Percentiles rank a stretch among this genome's conserved stretches.
phyloP scores from a whole-genome alignment of 2,888 invertebrate species.

The Lymantria monacha region DNA sequence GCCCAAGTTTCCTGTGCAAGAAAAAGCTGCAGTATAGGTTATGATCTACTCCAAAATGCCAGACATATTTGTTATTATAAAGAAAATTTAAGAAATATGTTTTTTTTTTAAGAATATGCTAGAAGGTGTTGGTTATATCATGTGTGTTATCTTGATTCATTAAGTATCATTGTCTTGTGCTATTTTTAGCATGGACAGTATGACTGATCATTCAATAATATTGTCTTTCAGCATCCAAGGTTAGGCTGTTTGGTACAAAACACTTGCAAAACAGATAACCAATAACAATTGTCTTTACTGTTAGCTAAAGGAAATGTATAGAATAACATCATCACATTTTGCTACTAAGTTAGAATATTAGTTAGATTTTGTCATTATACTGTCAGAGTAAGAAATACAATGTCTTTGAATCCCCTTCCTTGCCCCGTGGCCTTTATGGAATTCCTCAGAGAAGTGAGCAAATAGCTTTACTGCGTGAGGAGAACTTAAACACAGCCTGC shows the following conservation, averaged over 20 bases:
- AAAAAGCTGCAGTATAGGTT: slow-evolving; percentile 18
- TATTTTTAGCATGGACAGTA: slow-evolving; percentile 9
- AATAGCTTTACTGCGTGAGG: no score
- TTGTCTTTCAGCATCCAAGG: slow-evolving; percentile 10
- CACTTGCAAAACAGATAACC: no score
- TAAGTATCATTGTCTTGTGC: slow-evolving; percentile 11
- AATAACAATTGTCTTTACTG: no score
- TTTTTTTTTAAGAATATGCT: background rate
- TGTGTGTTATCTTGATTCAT: slow-evolving; percentile 1
- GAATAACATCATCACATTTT: no score
- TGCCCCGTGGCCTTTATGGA: no score
- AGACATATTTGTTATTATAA: background rate
- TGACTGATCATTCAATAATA: slow-evolving; percentile 5
- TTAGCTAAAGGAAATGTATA: no score
- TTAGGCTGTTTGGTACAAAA: background rate
- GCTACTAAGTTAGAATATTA: no score
- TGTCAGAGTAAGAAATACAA: no score
- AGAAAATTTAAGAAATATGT: background rate
- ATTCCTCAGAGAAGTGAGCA: no score
- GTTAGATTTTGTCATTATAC: no score
- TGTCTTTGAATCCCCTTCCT: no score
- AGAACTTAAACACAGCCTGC: no score
- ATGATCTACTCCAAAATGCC: slow-evolving; percentile 7
- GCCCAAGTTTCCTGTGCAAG: slow-evolving; percentile 16
- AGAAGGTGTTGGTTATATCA: background rate